Base-by-base conservation (phyloP, 2,888 invertebrate species). In the Erebia aethiops region DNA sequence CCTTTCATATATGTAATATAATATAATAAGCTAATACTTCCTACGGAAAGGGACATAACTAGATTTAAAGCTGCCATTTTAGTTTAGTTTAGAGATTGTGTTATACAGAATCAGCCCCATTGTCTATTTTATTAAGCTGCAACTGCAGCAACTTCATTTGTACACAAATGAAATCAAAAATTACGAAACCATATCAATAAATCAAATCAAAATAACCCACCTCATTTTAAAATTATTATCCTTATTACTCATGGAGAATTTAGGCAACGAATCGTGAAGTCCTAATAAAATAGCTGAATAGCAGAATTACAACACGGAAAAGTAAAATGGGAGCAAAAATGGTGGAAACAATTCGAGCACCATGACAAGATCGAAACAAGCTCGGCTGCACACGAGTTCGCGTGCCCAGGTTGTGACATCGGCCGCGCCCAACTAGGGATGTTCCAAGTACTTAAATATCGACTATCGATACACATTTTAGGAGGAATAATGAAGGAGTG, bases 371-470 rank as follows among this genome's bases (percentile, higher is more conserved):
- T 80, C 80, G 78, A 79, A 77, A 80, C 76, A 75, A 74, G 78
- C 77, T 77, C 75, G 67, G 67, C 77, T 73, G 72, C 73, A 78
- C 78, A 78, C 77, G 79, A 82, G 82, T 81, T 91, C 87, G 90
- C 90, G 91, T 91, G 90, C 87, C 83, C 81, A 77, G 81, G 82
- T 88, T 88, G 86, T 88, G 84, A 87, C 87, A 89, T 81, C 71
- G 72, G 79, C 87, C 87, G 87, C 87, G 85, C 88, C 89, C 87
- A 81, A 75, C 77, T 79, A 88, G 87, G 85, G 89, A 73, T 65
- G 89, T 87, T 88, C 90, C 85, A 84, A 84, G 7, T 0, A 79
- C 51, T 62, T 56, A 54, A 62, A 21, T 82, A 81, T 82, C 82
- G 83, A 84, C 75, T 80, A 81, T 81, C 78, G 81, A 73, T 73